A percentile compares a stretch with the other conserved stretches of the same genome.
Conservation (phyloP, 1,140 invertebrate species). For the Bombus polaris region DNA sequence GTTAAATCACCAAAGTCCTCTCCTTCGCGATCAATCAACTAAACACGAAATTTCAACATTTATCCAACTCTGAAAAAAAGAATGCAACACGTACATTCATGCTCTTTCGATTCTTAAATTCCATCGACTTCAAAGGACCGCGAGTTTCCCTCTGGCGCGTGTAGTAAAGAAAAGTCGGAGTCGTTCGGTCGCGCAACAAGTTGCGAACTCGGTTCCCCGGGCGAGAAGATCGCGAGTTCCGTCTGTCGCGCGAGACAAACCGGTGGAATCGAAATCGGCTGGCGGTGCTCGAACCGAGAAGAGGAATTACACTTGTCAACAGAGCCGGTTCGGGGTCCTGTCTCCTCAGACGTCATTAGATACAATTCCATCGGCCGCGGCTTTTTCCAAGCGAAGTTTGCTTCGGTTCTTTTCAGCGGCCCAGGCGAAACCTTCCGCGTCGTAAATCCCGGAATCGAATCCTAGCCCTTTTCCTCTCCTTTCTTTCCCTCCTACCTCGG, state of each 20-base stretch:
- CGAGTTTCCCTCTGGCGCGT: neutral
- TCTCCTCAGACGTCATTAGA: constrained; percentile 46
- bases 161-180: neutral
- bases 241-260: neutral
- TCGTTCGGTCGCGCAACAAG: constrained; percentile 34
- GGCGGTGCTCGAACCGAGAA: neutral
- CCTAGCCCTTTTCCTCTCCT: neutral
- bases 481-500: neutral
- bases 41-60: neutral
- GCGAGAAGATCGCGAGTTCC: neutral
- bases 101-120: neutral
- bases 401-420: constrained; percentile 10
- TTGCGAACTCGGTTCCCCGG: neutral
- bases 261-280: constrained; percentile 5
- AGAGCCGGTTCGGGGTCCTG: neutral
- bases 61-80: neutral
- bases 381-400: constrained; percentile 12
- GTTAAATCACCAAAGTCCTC: no score
- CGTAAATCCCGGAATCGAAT: constrained; percentile 73
- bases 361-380: constrained; percentile 36
- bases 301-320: constrained; percentile 46
- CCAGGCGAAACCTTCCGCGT: constrained; percentile 43
- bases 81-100: no score
- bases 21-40: neutral
- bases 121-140: constrained; percentile 3